phyloP scores from a whole-genome alignment of 2,113 vertebrate species.

The Campylomormyrus tamandua region DNA sequence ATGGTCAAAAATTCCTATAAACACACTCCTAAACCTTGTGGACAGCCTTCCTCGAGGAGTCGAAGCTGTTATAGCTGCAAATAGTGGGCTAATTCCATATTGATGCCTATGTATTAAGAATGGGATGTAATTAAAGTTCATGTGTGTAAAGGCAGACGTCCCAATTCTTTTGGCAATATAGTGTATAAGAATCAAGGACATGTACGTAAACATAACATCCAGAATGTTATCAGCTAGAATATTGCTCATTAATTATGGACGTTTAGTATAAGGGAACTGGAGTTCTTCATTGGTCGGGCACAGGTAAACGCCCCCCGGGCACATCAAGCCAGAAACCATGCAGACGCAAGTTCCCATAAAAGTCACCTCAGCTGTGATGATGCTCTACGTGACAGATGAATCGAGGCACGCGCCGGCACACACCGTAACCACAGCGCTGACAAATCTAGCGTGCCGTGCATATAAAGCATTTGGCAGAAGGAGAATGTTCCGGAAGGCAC shows the following conservation, averaged over 20 bases:
- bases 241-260: neutral
- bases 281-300: neutral
- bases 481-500: conserved; percentile 22
- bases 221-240: neutral
- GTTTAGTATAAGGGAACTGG: neutral
- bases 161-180: no score
- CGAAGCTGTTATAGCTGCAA: no score
- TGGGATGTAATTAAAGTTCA: no score
- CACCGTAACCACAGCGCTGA: conserved; percentile 15
- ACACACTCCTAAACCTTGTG: no score
- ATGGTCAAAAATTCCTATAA: no score
- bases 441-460: conserved; percentile 32
- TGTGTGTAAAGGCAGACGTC: no score
- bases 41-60: no score
- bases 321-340: neutral
- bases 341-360: neutral
- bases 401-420: conserved; percentile 3
- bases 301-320: neutral
- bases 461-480: conserved; percentile 26
- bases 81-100: no score
- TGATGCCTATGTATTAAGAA: no score
- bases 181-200: neutral
- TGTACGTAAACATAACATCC: neutral
- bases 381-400: conserved; percentile 10
- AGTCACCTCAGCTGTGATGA: neutral